phyloP scores from a whole-genome alignment of 2,113 vertebrate genomes.

The Hydrochoerus hydrochaeris region DNA sequence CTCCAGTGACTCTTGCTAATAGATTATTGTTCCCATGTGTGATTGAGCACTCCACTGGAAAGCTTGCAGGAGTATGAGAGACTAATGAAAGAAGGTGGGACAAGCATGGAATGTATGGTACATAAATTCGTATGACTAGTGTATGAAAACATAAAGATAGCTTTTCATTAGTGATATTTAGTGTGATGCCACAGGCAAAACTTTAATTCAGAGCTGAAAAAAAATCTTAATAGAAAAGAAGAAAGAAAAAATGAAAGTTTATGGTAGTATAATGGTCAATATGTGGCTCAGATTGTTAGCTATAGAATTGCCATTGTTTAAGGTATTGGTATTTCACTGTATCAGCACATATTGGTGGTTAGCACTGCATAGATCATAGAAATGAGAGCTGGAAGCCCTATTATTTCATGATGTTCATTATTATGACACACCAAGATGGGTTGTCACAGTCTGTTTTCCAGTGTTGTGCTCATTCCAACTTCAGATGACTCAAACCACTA shows the following conservation, averaged over 20 bases:
- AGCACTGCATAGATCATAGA: conserved; percentile 56
- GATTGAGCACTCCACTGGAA: not conserved
- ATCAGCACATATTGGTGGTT: conserved; percentile 70
- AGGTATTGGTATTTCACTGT: conserved; percentile 56
- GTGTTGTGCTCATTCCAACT: conserved; percentile 71
- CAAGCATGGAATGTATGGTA: not conserved
- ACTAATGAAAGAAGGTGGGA: not conserved
- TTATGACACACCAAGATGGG: conserved; percentile 37
- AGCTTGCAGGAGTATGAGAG: not conserved
- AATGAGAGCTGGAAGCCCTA: conserved; percentile 70
- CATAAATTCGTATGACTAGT: not conserved
- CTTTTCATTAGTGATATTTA: not conserved
- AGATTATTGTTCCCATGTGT: conserved; percentile 13
- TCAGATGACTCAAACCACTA: conserved; percentile 73
- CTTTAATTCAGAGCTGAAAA: not conserved
- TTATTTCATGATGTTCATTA: conserved; percentile 68
- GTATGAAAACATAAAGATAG: not conserved
- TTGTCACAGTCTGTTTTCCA: conserved; percentile 75
- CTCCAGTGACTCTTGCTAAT: not conserved
- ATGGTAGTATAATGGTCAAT: conserved; percentile 73
- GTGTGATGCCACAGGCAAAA: not conserved
- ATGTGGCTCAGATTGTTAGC: conserved; percentile 72
- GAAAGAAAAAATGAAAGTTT: conserved; percentile 69
- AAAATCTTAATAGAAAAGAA: not conserved
- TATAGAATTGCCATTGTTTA: conserved; percentile 66